Percentiles rank a stretch among this genome's conserved stretches.
phyloP scores from a whole-genome alignment of 2,888 invertebrate genomes.

The Mamestra brassicae region DNA sequence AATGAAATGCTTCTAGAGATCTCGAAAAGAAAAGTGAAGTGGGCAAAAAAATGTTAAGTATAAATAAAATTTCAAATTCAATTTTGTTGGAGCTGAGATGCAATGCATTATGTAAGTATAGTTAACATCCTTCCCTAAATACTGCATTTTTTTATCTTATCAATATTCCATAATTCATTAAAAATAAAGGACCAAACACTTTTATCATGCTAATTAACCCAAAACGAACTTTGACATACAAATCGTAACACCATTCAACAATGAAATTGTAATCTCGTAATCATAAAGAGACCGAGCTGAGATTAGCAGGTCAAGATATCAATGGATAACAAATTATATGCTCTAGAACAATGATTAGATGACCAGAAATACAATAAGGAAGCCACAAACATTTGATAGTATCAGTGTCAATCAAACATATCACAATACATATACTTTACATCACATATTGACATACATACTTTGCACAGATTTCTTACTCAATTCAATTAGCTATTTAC shows the following conservation, averaged over 20 bases:
- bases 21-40: background rate
- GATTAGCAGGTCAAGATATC: conserved; percentile 44
- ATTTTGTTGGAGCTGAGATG: no score
- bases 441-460: conserved; percentile 7
- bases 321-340: conserved; percentile 10
- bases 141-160: background rate
- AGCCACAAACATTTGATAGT: conserved; percentile 51
- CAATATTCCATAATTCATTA: background rate
- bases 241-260: conserved; percentile 42
- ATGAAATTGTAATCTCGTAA: conserved; percentile 44
- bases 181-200: conserved; percentile 18
- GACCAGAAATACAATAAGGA: conserved; percentile 39
- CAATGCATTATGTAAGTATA: background rate
- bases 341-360: conserved; percentile 46
- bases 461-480: conserved; percentile 27
- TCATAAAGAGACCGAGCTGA: background rate
- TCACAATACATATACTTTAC: conserved; percentile 16
- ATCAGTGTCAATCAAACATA: conserved; percentile 43
- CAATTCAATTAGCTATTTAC: conserved; percentile 22
- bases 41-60: no score
- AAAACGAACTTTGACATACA: conserved; percentile 43
- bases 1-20: background rate
- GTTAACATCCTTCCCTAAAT: background rate
- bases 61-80: no score
- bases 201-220: conserved; percentile 43